phyloP scores from a whole-genome alignment of 1,140 invertebrate species.

The Drosophila subpulchrella region DNA sequence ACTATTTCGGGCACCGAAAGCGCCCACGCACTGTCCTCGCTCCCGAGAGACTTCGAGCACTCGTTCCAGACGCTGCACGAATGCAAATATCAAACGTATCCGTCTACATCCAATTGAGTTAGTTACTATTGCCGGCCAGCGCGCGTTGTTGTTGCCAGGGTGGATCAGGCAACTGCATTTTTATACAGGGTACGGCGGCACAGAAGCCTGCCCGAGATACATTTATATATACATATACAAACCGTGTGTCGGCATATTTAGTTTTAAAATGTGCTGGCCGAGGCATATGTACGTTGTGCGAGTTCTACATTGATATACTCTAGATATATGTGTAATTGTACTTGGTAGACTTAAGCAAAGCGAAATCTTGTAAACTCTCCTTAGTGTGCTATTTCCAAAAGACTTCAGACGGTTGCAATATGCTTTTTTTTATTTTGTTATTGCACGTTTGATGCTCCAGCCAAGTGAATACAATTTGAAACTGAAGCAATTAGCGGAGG shows the following conservation, averaged over 20 bases:
- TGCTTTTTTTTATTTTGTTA: constrained; percentile 55
- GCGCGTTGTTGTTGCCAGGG: constrained; percentile 12
- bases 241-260: constrained; percentile 44
- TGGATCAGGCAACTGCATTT: constrained; percentile 58
- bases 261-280: constrained; percentile 27
- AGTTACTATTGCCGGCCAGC: constrained; percentile 43
- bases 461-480: constrained; percentile 59
- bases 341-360: constrained; percentile 37
- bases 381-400: constrained; percentile 74
- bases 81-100: constrained; percentile 56
- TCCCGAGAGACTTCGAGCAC: constrained; percentile 71
- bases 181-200: constrained; percentile 45
- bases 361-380: constrained; percentile 49
- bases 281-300: constrained; percentile 33
- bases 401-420: constrained; percentile 72
- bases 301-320: constrained; percentile 42
- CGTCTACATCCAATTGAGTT: constrained; percentile 55
- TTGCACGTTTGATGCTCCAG: constrained; percentile 52
- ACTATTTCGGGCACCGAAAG: constrained; percentile 78
- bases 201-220: constrained; percentile 31
- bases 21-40: constrained; percentile 51
- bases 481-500: constrained; percentile 75
- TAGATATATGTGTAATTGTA: constrained; percentile 47
- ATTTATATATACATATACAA: constrained; percentile 61
- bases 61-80: constrained; percentile 67